Conservation (phyloP, 2,797 vertebrate genomes). For the Pygocentrus nattereri region DNA sequence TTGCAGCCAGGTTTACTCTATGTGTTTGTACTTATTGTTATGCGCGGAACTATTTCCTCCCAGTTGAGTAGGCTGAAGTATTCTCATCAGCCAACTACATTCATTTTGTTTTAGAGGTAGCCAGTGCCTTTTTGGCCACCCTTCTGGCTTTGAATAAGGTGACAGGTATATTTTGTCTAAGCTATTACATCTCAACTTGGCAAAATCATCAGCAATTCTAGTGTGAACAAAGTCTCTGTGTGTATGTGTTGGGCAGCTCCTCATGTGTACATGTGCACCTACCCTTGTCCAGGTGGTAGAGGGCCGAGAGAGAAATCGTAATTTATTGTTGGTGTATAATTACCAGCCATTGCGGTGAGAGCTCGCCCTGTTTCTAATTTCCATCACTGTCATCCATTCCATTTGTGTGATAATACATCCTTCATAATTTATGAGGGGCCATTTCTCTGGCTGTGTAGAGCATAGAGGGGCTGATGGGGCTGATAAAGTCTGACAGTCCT, state of each 20-base stretch:
- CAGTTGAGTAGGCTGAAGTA: too few species aligned
- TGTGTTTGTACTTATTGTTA: too few species aligned
- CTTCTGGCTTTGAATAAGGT: too few species aligned
- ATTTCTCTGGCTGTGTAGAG: constrained; percentile 56
- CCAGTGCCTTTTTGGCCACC: too few species aligned
- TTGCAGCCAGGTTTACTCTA: too few species aligned
- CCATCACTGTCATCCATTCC: constrained; percentile 63
- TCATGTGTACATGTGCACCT: neutral
- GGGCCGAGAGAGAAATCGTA: constrained; percentile 22
- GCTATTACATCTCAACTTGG: neutral
- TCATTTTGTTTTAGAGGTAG: too few species aligned
- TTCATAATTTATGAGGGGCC: constrained; percentile 64
- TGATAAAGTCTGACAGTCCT: constrained; percentile 58
- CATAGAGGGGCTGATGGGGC: constrained; percentile 39
- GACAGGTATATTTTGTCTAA: neutral
- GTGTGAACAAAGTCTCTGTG: neutral
- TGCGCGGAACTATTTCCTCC: too few species aligned
- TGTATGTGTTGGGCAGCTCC: neutral
- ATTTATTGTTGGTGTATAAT: constrained; percentile 60
- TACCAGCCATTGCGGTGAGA: constrained; percentile 45
- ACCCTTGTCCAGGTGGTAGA: constrained; percentile 23
- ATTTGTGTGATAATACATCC: constrained; percentile 69
- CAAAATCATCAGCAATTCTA: neutral
- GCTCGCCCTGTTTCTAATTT: constrained; percentile 61
- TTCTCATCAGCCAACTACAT: too few species aligned